Evolutionary conservation across 2,113 vertebrate genomes (phyloP), one percentile per base, ranked within the genome.

Genomic region (Aphyosemion australe): DNA sequence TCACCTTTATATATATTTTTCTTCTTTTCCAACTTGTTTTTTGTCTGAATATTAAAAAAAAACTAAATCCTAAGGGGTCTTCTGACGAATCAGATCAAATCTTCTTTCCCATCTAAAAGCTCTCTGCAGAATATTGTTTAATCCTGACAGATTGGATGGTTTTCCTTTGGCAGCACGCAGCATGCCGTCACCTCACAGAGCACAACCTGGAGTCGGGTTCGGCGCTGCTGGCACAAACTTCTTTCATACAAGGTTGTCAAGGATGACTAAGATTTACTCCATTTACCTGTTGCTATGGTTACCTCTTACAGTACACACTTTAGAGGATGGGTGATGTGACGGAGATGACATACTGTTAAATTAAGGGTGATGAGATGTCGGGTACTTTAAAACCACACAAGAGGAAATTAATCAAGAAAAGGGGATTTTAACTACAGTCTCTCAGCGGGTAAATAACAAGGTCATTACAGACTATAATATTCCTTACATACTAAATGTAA

Each of bases 111-210:
- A 68, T 61, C 10, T 21, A 51, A 55, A 21, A 61, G 11, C 32
- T 26, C n/a, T 49, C 41, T 34, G 26, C 39, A 60, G 66, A 79
- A 59, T 37, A 51, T 8, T 13, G 42, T 64, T 56, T 18, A 53
- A 63, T 75, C 55, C 39, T 21, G 57, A 79, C 64, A 77, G 84
- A 75, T 67, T 78, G 61, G 60, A 53, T 34, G 61, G 9, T 18
- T 73, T 51, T 76, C 66, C 69, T 58, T 56, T 75, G 79, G 80
- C 74, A 77, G 76, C 31, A 73, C 69, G 59, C 69, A 57, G 62
- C 52, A 66, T 67, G 73, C 56, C 7, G 26, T 76, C 80, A 80
- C 51, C 50, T 78, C 66, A n/a, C 20, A 41, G 45, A 61, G 31
- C 69, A 37, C 83, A 74, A 63, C 45, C 74, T 76, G 65, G n/a